Conservation (phyloP, 2,888 invertebrate species). For the Ischnura elegans region DNA sequence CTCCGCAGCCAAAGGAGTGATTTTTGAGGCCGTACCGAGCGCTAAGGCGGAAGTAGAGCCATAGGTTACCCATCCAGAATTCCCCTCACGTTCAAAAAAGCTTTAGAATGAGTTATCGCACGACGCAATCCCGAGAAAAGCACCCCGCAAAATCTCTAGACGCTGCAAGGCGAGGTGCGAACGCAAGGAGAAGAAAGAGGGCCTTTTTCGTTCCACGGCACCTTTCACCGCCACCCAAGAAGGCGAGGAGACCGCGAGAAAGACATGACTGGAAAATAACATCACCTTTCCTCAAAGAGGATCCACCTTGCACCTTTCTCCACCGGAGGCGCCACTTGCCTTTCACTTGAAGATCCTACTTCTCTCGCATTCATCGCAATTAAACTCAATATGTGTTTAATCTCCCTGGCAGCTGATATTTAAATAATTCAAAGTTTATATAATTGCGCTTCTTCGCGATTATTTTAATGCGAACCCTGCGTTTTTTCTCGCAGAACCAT, state of each 20-base stretch:
- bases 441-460: too few relatives aligned
- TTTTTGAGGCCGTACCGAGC: too few relatives aligned
- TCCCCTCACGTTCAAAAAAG: neutral
- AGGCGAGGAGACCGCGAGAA: neutral
- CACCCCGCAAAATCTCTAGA: neutral
- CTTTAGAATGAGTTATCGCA: conserved; percentile 3
- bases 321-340: too few relatives aligned
- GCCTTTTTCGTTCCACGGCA: neutral
- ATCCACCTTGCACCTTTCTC: neutral
- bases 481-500: too few relatives aligned
- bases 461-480: too few relatives aligned
- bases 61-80: neutral
- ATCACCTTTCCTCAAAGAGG: neutral
- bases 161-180: neutral
- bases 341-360: neutral
- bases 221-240: neutral
- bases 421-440: too few relatives aligned
- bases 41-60: too few relatives aligned
- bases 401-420: too few relatives aligned
- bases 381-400: too few relatives aligned
- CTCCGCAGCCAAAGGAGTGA: too few relatives aligned
- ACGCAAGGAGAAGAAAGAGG: too few relatives aligned
- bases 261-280: neutral
- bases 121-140: neutral
- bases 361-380: neutral